A percentile compares a stretch with the other conserved stretches of the same genome.
Conservation (phyloP, 2,888 invertebrate genomes). For the Tryphoninae sp. region DNA sequence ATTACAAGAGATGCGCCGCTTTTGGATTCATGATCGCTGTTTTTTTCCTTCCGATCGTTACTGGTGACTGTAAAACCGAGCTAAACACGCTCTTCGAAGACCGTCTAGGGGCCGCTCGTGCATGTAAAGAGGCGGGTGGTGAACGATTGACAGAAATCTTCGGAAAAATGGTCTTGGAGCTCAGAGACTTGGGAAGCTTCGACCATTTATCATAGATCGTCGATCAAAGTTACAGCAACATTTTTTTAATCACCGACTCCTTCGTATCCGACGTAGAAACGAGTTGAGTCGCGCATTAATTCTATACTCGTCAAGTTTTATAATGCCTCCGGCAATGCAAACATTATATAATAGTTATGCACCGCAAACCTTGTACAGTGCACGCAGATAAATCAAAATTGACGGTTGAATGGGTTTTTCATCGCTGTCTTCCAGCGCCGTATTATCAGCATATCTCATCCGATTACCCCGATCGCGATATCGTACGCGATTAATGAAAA, state of each 20-base stretch:
- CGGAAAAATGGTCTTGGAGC: slow-evolving; percentile 73
- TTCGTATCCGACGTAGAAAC: background rate
- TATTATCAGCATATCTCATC: background rate
- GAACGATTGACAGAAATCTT: slow-evolving; percentile 70
- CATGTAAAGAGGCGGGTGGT: slow-evolving; percentile 63
- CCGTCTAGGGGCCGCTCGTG: fast-evolving
- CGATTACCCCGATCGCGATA: too few relatives aligned
- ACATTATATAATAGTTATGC: background rate
- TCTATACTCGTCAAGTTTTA: too few relatives aligned
- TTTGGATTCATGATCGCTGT: slow-evolving; percentile 71
- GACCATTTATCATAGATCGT: slow-evolving; percentile 54
- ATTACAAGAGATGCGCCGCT: slow-evolving; percentile 70
- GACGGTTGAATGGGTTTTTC: background rate
- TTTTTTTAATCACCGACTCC: background rate
- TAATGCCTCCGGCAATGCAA: background rate
- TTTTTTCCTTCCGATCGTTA: slow-evolving; percentile 67
- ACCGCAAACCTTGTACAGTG: background rate
- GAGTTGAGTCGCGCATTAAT: background rate
- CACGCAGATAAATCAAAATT: slow-evolving; percentile 7
- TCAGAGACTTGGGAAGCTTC: slow-evolving; percentile 71
- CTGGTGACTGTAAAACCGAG: background rate
- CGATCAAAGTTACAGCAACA: background rate
- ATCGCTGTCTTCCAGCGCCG: background rate
- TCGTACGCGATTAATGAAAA: too few relatives aligned
- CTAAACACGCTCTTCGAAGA: background rate